Evolutionary conservation across 2,113 vertebrate species (phyloP), one percentile per base, ranked within the genome.

Genomic region (Sprattus sprattus): DNA sequence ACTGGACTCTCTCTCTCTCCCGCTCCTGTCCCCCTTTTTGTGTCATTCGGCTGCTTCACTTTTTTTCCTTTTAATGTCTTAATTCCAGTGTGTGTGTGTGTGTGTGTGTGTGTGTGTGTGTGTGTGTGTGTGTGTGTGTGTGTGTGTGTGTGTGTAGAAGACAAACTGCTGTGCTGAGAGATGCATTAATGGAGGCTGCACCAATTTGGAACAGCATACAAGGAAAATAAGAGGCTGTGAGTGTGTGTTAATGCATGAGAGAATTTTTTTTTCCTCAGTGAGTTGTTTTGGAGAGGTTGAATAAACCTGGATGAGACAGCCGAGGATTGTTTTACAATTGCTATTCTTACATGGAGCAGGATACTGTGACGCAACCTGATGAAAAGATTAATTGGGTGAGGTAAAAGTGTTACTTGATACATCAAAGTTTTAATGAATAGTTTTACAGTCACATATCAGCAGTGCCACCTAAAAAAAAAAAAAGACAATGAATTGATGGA

Each of bases 241-340:
- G 45, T 20, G 81, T 81, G 84, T 57, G 32, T 83, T 84, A 80
- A 85, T 20, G 50, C 52, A 45, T 60, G 60, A 54, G 45, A 57
- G 88, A 39, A 49, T 32, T 28, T 32, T 32, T 25, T 11, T 25
- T 28, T 25, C 32, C 64, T 11, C 64, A 86, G 86, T 89, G 84
- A 83, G 64, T 86, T 67, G 6, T 60, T 85, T 84, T 83, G 52
- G 47, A 81, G 49, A 75, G 67, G 52, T 84, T 71, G 88, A 88
- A 67, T 85, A 85, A 90, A 90, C 88, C 89, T 89, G 88, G 89
- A 93, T 91, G 92, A 94, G 89, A 91, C 91, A 92, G 90, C 85
- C 88, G 84, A 83, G 90, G 90, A 93, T 95, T 91, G 88, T 90
- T 88, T 95, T 94, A 93, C 92, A 91, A 94, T 95, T 94, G 93